A percentile compares a stretch with the other conserved stretches of the same genome.
phyloP scores from a whole-genome alignment of 1,140 invertebrate species.

The Andricus grossulariae region DNA sequence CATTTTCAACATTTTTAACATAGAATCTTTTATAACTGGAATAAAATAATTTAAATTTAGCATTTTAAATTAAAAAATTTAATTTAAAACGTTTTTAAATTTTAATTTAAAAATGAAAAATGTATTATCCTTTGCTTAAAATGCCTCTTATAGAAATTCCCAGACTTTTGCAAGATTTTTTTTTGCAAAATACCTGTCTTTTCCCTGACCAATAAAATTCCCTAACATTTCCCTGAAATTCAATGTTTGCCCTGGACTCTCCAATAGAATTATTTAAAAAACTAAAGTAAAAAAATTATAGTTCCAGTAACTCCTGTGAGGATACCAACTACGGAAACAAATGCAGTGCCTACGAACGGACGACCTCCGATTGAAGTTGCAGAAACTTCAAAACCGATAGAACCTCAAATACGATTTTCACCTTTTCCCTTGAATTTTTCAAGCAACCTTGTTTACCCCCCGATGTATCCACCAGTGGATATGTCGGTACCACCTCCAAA shows the following conservation, averaged over 20 bases:
- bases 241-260: too few species aligned
- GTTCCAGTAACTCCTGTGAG: neutral
- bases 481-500: constrained; percentile 1
- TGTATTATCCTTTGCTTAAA: too few species aligned
- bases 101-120: too few species aligned
- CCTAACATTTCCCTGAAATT: too few species aligned
- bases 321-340: neutral
- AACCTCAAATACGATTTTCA: neutral
- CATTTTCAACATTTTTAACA: too few species aligned
- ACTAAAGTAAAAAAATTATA: neutral
- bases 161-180: too few species aligned
- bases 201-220: too few species aligned
- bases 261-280: too few species aligned
- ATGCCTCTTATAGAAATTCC: too few species aligned
- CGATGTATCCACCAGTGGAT: constrained; percentile 6
- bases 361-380: neutral
- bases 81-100: neutral
- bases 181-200: too few species aligned
- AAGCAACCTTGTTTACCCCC: neutral
- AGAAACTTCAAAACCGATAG: constrained; percentile 6
- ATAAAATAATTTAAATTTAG: neutral
- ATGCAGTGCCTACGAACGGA: constrained; percentile 20
- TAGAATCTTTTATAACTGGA: neutral
- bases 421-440: neutral
- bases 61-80: neutral